Evolutionary conservation across 92 coral and sea anemone genomes (phyloP), one percentile per base, ranked within the genome.

Genomic region (Palythoa grandiflora): DNA sequence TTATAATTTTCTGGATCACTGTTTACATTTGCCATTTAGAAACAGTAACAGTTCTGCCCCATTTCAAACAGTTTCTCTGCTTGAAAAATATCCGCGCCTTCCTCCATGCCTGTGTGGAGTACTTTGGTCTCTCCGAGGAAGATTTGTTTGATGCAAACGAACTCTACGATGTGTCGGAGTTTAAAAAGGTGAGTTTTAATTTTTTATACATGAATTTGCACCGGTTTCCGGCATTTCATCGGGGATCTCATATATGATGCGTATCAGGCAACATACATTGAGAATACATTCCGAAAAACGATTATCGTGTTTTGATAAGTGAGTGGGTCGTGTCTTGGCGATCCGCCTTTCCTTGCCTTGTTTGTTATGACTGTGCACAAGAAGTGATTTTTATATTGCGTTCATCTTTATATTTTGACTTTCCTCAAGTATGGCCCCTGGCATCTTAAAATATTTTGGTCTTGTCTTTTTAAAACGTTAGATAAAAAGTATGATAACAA

Each of bases 161-260:
- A 72, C 80, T 97, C 20, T 97, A 89, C 87, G 99, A 97, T 65
- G 99, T 97, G 38, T 97, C 99, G 4, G 97, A 97, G 73, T 97
- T 97, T 71, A 98, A 93, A 1, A 97, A 97, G 98, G 99, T 97
- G 88, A 20, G 86, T 12, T 28, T 35, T 10, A 21, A 28, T 28
- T 11, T 11, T 15, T 75, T 17, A 16, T 15, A 16, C 15, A 44
- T 44, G 6, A 44, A 44, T 44, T 44, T 44, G 50, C 35, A n/a
- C 36, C 2, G 37, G 35, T n/a, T 17, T 63, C 28, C 28, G 28
- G 3, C 36, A n/a, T 16, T 63, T 63, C 28, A 63, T 63, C 70
- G 65, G 1, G 70, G 20, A 16, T n/a, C 9, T 63, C 35, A 63
- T 63, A 17, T 17, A 17, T 17, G 20, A n/a, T 15, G 65, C 16